Evolutionary conservation across 2,113 vertebrate genomes (phyloP).

Genomic region (Sisor rabdophorus): DNA sequence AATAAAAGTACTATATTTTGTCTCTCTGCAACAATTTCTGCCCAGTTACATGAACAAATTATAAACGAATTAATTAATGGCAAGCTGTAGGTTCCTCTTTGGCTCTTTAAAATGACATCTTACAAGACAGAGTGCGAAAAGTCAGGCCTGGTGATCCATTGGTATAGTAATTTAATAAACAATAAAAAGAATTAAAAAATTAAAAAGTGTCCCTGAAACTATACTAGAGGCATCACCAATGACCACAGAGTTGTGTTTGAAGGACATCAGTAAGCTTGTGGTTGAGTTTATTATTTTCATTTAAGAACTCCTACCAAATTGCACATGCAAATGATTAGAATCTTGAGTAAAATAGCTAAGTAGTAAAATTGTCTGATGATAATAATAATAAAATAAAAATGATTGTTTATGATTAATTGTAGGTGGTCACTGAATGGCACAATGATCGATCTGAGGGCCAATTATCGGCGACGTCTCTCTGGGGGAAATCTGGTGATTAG

Average conservation of each 20-base stretch:
- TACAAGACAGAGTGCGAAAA: too few relatives aligned
- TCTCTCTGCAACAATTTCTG: slow-evolving; percentile 22
- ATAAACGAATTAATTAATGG: slow-evolving; percentile 39
- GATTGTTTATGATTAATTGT: slow-evolving; percentile 49
- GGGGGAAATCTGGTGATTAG: slow-evolving; percentile 91
- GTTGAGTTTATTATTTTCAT: too few relatives aligned
- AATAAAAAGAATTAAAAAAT: slow-evolving; percentile 25
- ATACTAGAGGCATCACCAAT: background rate
- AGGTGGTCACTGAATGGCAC: slow-evolving; percentile 96
- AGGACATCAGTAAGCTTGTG: too few relatives aligned
- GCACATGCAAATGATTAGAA: too few relatives aligned
- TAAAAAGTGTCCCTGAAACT: background rate
- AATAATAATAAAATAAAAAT: too few relatives aligned
- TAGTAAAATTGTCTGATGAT: background rate
- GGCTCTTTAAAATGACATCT: slow-evolving; percentile 13
- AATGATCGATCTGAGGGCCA: slow-evolving; percentile 79
- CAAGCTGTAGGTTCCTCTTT: slow-evolving; percentile 22
- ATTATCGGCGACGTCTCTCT: slow-evolving; percentile 83
- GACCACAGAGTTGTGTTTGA: background rate
- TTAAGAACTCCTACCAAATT: too few relatives aligned
- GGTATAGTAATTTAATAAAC: slow-evolving; percentile 16
- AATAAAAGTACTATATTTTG: slow-evolving; percentile 9
- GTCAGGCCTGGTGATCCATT: too few relatives aligned
- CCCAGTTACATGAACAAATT: slow-evolving; percentile 34
- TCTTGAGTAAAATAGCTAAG: background rate